These are phyloP conservation scores for Drosophila jambulina DNA, from an alignment of 1,140 invertebrate species.

Conservation along the genomic window DNA sequence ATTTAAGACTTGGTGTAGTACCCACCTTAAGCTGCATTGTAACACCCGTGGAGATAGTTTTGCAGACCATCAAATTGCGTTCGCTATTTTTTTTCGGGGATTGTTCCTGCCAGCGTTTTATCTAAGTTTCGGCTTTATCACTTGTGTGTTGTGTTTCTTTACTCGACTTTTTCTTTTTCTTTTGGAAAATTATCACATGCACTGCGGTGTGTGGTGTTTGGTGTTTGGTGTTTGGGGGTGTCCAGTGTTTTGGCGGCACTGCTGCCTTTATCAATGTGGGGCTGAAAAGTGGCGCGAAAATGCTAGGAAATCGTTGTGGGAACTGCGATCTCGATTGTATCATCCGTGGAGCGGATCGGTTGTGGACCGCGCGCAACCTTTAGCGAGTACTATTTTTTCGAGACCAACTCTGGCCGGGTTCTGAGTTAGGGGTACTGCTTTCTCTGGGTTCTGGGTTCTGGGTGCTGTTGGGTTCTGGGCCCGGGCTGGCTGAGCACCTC, in stretches of 20 bases:
- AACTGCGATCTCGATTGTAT: conserved; percentile 3
- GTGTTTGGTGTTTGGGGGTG: conserved; percentile 11
- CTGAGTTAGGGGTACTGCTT: conserved; percentile 4
- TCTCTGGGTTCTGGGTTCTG: conserved; percentile 7
- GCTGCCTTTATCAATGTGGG: conserved; percentile 18
- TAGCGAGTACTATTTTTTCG: conserved; percentile 66
- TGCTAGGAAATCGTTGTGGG: not conserved
- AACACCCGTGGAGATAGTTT: conserved; percentile 51
- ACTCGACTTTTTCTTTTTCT: conserved; percentile 18
- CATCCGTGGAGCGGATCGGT: conserved; percentile 58
- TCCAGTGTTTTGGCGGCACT: conserved; percentile 27
- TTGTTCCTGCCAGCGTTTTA: conserved; percentile 49
- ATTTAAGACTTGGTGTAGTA: conserved; percentile 1
- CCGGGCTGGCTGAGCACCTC: conserved; percentile 35
- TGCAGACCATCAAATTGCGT: conserved; percentile 70
- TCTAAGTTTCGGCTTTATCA: conserved; percentile 70
- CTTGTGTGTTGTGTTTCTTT: conserved; percentile 47
- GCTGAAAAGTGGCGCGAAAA: conserved; percentile 32
- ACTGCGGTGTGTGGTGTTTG: conserved; percentile 21
- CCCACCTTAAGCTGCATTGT: conserved; percentile 76
- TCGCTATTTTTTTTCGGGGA: conserved; percentile 29
- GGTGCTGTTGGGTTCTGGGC: conserved; percentile 17
- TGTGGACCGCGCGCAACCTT: conserved; percentile 25
- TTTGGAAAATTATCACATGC: conserved; percentile 71
- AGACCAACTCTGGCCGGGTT: conserved; percentile 53